Conservation (phyloP, 2,888 invertebrate genomes). For the Scotopteryx bipunctaria region DNA sequence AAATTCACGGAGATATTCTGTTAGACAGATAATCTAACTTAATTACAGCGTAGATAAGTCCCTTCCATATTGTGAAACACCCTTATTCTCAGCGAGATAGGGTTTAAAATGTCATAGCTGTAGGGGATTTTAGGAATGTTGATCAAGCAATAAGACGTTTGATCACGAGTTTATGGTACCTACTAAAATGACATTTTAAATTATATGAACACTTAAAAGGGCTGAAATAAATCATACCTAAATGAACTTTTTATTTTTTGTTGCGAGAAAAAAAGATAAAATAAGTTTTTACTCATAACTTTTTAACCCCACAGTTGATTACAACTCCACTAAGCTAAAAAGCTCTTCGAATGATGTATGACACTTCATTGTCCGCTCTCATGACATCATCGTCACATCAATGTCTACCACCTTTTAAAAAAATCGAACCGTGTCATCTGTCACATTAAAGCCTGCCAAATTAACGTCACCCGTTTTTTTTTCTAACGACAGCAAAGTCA, state of each 20-base stretch:
- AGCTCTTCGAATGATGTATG: no score
- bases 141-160: slow-evolving; percentile 53
- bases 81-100: slow-evolving; percentile 9
- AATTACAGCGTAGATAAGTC: slow-evolving; percentile 34
- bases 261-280: no score
- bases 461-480: background rate
- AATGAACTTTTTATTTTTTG: no score
- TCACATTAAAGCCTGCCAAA: background rate
- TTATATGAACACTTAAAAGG: no score
- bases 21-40: slow-evolving; percentile 34
- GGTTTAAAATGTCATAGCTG: slow-evolving; percentile 16
- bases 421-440: no score
- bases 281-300: background rate
- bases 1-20: slow-evolving; percentile 30
- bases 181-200: no score
- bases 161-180: slow-evolving; percentile 59
- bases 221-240: no score
- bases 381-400: no score
- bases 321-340: no score
- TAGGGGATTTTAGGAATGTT: slow-evolving; percentile 20
- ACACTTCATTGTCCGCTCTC: no score
- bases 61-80: background rate
- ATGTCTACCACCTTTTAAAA: no score
- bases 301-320: background rate
- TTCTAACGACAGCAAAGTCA: background rate